Percentiles rank a stretch among this genome's conserved stretches.
Evolutionary conservation across 2,797 vertebrate genomes (phyloP).

Genomic region (Gorsachius magnificus): DNA sequence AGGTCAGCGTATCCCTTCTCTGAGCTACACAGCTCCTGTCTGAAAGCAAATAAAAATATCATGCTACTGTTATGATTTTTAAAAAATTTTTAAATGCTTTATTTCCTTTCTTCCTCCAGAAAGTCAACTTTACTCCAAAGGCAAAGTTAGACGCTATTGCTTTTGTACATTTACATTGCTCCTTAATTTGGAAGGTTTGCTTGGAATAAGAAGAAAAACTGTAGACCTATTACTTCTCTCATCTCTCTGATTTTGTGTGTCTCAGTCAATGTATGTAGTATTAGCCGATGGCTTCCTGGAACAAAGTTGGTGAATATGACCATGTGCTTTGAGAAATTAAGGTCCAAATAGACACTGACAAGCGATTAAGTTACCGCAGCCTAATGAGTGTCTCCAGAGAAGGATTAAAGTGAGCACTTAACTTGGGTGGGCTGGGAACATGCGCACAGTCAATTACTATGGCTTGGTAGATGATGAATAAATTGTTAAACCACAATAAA

Average conservation of each 20-base stretch:
- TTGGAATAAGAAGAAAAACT: not conserved
- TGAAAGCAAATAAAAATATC: constrained; percentile 34
- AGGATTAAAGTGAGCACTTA: not conserved
- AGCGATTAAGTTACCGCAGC: not conserved
- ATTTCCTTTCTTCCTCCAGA: not conserved
- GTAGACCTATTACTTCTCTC: not conserved
- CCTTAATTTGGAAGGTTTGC: not conserved
- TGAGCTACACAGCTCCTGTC: constrained; percentile 38
- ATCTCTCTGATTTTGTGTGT: not conserved
- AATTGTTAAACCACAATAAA: not conserved
- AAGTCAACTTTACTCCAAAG: not conserved
- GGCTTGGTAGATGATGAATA: not conserved
- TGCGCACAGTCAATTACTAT: not conserved
- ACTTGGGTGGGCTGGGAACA: not conserved
- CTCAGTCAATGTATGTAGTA: not conserved
- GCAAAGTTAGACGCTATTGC: not conserved
- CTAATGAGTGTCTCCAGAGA: not conserved
- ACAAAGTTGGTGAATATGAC: not conserved
- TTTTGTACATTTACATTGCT: not conserved
- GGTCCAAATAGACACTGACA: not conserved
- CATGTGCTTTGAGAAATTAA: not conserved
- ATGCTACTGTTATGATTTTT: not conserved
- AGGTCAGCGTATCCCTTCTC: constrained; percentile 23
- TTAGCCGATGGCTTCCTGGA: not conserved
- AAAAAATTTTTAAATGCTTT: not conserved